These are phyloP conservation scores for Rhaphigaster nebulosa DNA, from an alignment of 2,888 invertebrate species.

Conservation along the genomic window DNA sequence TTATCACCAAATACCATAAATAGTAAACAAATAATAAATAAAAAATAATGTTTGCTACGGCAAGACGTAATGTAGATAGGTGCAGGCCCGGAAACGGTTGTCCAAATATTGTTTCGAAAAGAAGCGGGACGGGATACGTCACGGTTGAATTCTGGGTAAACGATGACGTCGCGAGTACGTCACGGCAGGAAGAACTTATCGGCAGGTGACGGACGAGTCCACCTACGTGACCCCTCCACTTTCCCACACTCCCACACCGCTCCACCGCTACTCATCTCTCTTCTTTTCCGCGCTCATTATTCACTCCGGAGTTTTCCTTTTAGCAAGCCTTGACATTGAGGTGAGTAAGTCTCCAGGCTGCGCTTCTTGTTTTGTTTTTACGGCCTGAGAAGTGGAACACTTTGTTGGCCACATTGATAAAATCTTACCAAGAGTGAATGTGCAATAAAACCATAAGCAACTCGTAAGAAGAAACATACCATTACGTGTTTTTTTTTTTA, in stretches of 20 bases:
- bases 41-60: neutral
- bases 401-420: neutral
- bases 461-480: neutral
- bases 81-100: neutral
- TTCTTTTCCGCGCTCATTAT: neutral
- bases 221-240: neutral
- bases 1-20: neutral
- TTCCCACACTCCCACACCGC: neutral
- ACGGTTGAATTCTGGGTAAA: neutral
- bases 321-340: neutral
- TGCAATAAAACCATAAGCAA: neutral
- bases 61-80: neutral
- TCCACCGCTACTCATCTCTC: too few relatives aligned
- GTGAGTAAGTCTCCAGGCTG: neutral
- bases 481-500: too few relatives aligned
- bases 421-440: neutral
- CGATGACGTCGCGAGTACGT: neutral
- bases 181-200: neutral
- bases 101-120: slow-evolving; percentile 1
- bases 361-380: neutral
- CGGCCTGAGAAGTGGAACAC: neutral
- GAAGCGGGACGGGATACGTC: neutral
- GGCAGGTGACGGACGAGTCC: neutral
- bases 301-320: neutral
- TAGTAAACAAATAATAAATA: neutral